Evolutionary conservation across 1,140 invertebrate genomes (phyloP).

Genomic region (Drosophila pandora): DNA sequence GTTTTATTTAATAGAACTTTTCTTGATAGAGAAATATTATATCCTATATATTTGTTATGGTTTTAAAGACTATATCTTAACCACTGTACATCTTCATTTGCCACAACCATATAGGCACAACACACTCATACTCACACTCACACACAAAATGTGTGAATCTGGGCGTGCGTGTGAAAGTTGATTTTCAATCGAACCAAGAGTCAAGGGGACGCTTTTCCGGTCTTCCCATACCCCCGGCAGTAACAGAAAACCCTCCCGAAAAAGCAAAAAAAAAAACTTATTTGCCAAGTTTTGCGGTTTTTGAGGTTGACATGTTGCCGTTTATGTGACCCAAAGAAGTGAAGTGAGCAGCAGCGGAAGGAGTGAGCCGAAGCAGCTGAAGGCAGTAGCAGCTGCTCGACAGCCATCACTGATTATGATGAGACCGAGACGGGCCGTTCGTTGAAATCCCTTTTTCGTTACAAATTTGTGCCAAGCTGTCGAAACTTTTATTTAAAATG

Average conservation of each 20-base stretch:
- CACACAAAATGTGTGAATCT: slow-evolving; percentile 18
- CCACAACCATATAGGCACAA: slow-evolving; percentile 46
- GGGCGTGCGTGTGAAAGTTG: slow-evolving; percentile 58
- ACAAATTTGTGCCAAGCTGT: slow-evolving; percentile 69
- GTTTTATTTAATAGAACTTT: too few species aligned
- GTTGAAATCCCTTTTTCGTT: slow-evolving; percentile 49
- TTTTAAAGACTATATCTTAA: background rate
- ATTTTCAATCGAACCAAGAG: slow-evolving; percentile 73
- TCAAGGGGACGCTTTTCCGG: slow-evolving; percentile 45
- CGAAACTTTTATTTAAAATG: slow-evolving; percentile 65
- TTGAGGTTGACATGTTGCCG: slow-evolving; percentile 81
- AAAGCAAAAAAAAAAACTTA: slow-evolving; percentile 50
- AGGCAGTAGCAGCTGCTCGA: slow-evolving; percentile 60
- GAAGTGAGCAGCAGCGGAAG: slow-evolving; percentile 39
- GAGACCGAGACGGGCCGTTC: slow-evolving; percentile 41
- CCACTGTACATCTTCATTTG: slow-evolving; percentile 74
- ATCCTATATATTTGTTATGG: background rate
- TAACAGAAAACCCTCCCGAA: slow-evolving; percentile 5
- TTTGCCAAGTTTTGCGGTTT: slow-evolving; percentile 81
- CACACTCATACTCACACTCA: slow-evolving; percentile 41
- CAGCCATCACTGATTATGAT: slow-evolving; percentile 73
- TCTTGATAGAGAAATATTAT: too few species aligned
- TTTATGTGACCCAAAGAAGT: slow-evolving; percentile 77
- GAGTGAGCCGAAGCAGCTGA: background rate
- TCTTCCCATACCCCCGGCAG: slow-evolving; percentile 19